Conservation (phyloP, 2,113 vertebrate species). For the Addax nasomaculatus region DNA sequence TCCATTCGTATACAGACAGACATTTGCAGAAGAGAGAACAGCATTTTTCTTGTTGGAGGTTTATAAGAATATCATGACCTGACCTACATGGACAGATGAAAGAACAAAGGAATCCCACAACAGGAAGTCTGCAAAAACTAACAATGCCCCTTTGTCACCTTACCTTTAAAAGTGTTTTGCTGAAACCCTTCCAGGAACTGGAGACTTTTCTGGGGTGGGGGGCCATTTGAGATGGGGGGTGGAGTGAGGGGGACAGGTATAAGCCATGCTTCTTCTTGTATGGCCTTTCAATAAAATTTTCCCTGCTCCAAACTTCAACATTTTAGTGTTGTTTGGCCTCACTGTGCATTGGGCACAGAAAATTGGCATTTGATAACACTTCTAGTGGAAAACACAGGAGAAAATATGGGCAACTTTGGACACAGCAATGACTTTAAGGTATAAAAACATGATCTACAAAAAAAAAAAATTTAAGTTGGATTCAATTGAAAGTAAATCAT, state of each 20-base stretch:
- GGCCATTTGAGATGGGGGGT: fast-evolving
- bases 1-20: not conserved
- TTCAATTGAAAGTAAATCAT: not conserved
- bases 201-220: not conserved
- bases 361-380: not conserved
- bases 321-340: not conserved
- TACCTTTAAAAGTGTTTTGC: not conserved
- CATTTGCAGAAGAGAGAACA: not conserved
- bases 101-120: not conserved
- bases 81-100: not conserved
- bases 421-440: not conserved
- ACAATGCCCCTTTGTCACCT: not conserved
- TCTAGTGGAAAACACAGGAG: not conserved
- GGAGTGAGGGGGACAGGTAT: fast-evolving
- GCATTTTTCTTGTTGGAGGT: not conserved
- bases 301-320: not conserved
- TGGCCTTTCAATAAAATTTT: not conserved
- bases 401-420: not conserved
- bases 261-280: not conserved
- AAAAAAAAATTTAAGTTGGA: not conserved
- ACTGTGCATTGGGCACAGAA: not conserved
- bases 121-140: not conserved
- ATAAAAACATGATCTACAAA: not conserved
- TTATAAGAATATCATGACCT: not conserved
- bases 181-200: not conserved